Base-by-base conservation (phyloP, 2,888 invertebrate species). In the Pandemis corylana region DNA sequence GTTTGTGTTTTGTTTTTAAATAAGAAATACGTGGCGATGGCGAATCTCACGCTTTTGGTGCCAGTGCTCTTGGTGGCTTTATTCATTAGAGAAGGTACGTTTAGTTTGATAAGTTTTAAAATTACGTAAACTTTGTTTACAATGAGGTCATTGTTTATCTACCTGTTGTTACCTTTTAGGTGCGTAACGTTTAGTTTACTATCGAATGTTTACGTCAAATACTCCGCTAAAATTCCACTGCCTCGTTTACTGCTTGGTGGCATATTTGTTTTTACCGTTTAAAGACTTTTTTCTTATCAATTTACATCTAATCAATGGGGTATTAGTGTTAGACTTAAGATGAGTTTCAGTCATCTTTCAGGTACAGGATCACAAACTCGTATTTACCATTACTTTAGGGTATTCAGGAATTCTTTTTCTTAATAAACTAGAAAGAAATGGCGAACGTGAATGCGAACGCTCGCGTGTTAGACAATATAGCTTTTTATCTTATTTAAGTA, bases 41-140 rank as follows among this genome's bases (percentile, higher is more conserved):
- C 90, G 73, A 91, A 88, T 77, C 82, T 93, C 46, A 82, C 87
- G 62, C 77, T 92, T 63, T 80, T 93, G 76, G 91, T 93, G 81
- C 89, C 94, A 51, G 87, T 92, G 72, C 84, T 94, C n/a, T 82
- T 94, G 69, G 80, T 93, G 68, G 92, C 91, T 53, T 78, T 91
- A 73, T 91, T 92, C 78, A 86, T 92, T 36, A 86, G 86, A 82
- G 84, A 90, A 79, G 93, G 94, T 94, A 78, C 88, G 93, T 85
- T 72, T 76, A 71, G 73, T 76, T 70, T 62, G 69, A 64, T 53
- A 70, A 63, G 68, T 67, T 68, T 49, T 7, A 64, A 36, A 49
- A 62, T 71, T 56, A 59, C 65, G 46, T 68, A 64, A 77, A 76
- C 59, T 59, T 62, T 63, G 77, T 77, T 77, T 76, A 66, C 65